Evolutionary conservation across 2,113 vertebrate genomes (phyloP), one percentile per base, ranked within the genome.

Genomic region (Microtus pennsylvanicus): DNA sequence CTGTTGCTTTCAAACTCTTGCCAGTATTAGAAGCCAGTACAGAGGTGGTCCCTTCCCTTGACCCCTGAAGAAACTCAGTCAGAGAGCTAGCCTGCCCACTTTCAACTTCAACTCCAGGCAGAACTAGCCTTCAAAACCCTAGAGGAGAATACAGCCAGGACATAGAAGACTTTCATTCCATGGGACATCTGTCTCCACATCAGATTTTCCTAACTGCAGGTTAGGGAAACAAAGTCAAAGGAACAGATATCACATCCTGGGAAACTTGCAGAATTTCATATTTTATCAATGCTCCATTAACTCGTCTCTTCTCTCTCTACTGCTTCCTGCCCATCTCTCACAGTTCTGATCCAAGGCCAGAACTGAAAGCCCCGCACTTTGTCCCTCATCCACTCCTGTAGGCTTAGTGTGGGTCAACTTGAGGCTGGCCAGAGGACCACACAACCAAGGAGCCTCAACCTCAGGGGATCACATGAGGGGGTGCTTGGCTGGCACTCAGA

Each of bases 241-340:
- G 97, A 96, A 82, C 67, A 69, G 95, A 93, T 30, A 50, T 50
- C 83, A 52, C 0, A 1, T 69, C 90, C 67, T 89, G 28, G 24
- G n/a, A 86, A 96, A 94, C 82, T 96, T 97, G 7, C 16, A 74
- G 70, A 95, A 42, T 47, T 70, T 96, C 91, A 33, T 89, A 28
- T 92, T 88, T 92, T 61, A 97, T 65, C 69, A 80, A 78, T 67
- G 91, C 13, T 61, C 75, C 80, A 45, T 33, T 19, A 80, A 77
- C 72, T 89, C 83, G 88, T 50, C 81, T 65, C 70, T 21, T 92
- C 70, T 93, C 76, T 95, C 97, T 94, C 13, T n/a, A 45, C 83
- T 17, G 33, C 63, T 75, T 89, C 90, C 76, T 80, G 38, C 17
- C 38, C 35, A 87, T 55, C 80, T 28, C 67, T 22, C 0, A 0